These are phyloP conservation scores for Octodon degus DNA, from an alignment of 2,113 vertebrate species.

Conservation along the genomic window DNA sequence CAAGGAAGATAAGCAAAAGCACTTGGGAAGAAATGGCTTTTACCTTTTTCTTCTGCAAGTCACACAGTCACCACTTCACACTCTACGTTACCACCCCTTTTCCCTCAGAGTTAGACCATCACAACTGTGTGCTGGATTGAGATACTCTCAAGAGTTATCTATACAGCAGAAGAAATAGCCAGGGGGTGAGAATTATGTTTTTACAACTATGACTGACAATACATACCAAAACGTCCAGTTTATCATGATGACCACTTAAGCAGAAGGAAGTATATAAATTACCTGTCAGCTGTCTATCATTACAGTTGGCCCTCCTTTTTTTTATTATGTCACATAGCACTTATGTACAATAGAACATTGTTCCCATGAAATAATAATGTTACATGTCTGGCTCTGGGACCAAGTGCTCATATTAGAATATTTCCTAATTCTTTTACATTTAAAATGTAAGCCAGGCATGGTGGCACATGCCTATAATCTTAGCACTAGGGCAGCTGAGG, in stretches of 20 bases:
- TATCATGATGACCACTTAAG: not conserved
- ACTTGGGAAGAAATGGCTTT: slow-evolving; percentile 51
- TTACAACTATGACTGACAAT: not conserved
- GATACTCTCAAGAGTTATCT: not conserved
- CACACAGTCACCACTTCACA: slow-evolving; percentile 37
- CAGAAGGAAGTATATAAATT: slow-evolving; percentile 10
- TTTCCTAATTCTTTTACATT: slow-evolving; percentile 13
- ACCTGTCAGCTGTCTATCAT: not conserved
- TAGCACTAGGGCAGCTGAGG: not conserved
- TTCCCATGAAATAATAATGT: not conserved
- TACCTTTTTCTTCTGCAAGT: slow-evolving; percentile 49
- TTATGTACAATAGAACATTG: not conserved
- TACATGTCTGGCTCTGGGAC: not conserved
- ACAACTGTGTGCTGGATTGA: not conserved
- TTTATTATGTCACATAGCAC: not conserved
- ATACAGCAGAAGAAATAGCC: not conserved
- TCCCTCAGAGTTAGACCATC: not conserved
- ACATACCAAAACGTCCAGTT: not conserved
- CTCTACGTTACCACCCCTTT: not conserved
- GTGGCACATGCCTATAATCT: not conserved
- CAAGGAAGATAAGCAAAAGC: slow-evolving; percentile 56
- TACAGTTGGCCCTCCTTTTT: not conserved
- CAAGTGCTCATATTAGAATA: not conserved
- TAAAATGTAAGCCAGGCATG: slow-evolving; percentile 7
- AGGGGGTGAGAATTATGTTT: not conserved